Evolutionary conservation across 2,888 invertebrate species (phyloP).

Genomic region (Cerastis rubricosa): DNA sequence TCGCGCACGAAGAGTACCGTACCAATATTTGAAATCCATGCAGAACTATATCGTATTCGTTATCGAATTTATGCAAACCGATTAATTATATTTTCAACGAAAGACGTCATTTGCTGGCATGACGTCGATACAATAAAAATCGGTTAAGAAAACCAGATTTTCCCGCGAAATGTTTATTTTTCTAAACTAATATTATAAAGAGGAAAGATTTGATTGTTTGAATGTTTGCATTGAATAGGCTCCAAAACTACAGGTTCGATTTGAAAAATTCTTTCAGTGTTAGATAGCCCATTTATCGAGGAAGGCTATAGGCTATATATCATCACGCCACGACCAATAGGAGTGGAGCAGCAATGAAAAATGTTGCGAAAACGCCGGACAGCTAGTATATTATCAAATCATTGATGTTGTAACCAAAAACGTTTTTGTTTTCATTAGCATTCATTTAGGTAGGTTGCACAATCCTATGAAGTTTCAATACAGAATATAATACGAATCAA

Average conservation of each 20-base stretch:
- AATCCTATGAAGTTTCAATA: background rate
- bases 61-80: background rate
- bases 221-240: too few relatives aligned
- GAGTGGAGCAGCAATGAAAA: too few relatives aligned
- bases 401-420: conserved; percentile 2
- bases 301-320: too few relatives aligned
- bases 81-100: conserved; percentile 10
- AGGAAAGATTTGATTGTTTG: too few relatives aligned
- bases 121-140: background rate
- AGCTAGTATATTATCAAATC: background rate
- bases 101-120: conserved; percentile 13
- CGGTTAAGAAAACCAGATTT: background rate
- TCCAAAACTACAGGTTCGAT: too few relatives aligned
- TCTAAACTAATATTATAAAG: too few relatives aligned
- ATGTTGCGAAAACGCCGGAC: too few relatives aligned
- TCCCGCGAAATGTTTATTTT: conserved; percentile 13
- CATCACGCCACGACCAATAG: too few relatives aligned
- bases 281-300: too few relatives aligned
- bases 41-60: background rate
- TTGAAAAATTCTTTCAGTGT: too few relatives aligned
- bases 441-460: background rate
- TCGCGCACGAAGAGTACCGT: too few relatives aligned
- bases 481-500: background rate
- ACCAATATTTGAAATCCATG: background rate
- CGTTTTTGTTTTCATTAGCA: conserved; percentile 12